Evolutionary conservation across 1,140 invertebrate species (phyloP).

Genomic region (Euwallacea fornicatus): DNA sequence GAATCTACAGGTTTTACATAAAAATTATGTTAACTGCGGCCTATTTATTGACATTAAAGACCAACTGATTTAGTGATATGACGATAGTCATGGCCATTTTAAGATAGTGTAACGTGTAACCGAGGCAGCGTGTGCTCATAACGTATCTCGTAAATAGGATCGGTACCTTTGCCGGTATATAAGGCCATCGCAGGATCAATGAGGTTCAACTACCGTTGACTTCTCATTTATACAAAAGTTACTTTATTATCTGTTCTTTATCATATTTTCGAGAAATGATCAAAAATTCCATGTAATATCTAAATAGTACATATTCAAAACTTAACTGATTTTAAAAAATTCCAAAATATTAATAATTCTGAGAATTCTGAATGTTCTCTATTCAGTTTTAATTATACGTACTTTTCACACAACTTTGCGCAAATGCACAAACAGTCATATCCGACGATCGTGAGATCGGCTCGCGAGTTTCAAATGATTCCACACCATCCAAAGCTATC

Average conservation of each 20-base stretch:
- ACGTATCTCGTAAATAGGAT: slow-evolving; percentile 24
- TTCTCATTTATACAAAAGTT: background rate
- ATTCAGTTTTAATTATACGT: too few species aligned
- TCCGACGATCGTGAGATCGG: too few species aligned
- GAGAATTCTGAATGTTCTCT: too few species aligned
- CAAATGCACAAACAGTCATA: too few species aligned
- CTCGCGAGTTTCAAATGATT: too few species aligned
- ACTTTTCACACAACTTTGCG: background rate
- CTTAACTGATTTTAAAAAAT: too few species aligned
- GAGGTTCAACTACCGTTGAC: slow-evolving; percentile 28
- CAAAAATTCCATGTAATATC: too few species aligned
- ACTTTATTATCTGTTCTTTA: too few species aligned
- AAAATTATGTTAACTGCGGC: slow-evolving; percentile 30
- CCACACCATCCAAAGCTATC: too few species aligned
- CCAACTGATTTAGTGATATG: slow-evolving; percentile 24
- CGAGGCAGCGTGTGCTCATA: slow-evolving; percentile 18
- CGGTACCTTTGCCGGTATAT: slow-evolving; percentile 28
- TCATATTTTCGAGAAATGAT: too few species aligned
- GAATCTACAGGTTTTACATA: slow-evolving; percentile 1
- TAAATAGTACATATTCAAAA: too few species aligned
- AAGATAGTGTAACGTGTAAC: slow-evolving; percentile 30
- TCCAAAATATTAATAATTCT: too few species aligned
- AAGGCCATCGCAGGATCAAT: slow-evolving; percentile 23
- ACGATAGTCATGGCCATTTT: slow-evolving; percentile 26
- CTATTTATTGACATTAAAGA: slow-evolving; percentile 28